phyloP scores from a whole-genome alignment of 2,113 vertebrate species.

The Tyrannus savana region DNA sequence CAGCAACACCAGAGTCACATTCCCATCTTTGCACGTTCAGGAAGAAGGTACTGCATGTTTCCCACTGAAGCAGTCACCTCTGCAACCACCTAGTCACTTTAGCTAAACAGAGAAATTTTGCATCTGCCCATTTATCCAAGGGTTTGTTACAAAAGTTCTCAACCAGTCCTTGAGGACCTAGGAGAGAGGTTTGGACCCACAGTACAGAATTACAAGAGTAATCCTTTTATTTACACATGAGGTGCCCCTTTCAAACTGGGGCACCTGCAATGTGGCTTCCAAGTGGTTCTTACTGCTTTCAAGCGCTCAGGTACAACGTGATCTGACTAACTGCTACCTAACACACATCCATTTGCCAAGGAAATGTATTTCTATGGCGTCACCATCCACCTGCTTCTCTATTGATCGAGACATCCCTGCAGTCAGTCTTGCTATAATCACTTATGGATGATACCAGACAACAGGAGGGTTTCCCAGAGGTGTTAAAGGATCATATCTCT shows the following conservation, averaged over 20 bases:
- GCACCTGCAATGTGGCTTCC: fast-evolving
- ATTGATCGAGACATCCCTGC: background rate
- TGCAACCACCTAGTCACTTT: background rate
- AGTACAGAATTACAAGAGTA: background rate
- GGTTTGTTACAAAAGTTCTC: background rate
- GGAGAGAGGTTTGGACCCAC: background rate
- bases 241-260: background rate
- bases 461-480: background rate
- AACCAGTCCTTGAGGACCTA: fast-evolving
- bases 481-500: background rate
- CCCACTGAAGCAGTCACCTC: background rate
- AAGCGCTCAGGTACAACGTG: background rate
- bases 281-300: fast-evolving
- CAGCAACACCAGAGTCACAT: background rate
- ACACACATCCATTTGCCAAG: background rate
- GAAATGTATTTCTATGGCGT: background rate
- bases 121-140: background rate
- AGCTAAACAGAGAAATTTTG: background rate
- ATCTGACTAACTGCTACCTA: background rate
- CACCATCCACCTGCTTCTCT: background rate
- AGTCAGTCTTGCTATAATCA: background rate
- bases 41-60: background rate
- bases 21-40: background rate
- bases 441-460: background rate
- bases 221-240: background rate